Conservation (phyloP, 2,113 vertebrate genomes). For the Leucoraja erinaceus region DNA sequence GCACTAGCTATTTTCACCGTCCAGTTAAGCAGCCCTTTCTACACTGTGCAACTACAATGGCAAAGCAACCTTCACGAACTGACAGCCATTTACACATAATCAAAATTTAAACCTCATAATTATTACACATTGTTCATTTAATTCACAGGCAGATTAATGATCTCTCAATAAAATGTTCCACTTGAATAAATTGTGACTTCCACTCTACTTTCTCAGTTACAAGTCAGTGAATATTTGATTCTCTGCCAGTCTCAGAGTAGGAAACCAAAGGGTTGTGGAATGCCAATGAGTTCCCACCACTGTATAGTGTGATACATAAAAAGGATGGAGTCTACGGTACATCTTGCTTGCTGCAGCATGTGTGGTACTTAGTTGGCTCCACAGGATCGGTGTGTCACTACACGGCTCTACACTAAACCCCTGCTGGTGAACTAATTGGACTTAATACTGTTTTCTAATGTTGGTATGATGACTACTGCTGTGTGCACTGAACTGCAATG, state of each 20-base stretch:
- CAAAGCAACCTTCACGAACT: neutral
- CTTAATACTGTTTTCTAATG: conserved; percentile 27
- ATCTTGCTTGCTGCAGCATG: neutral
- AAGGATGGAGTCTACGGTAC: neutral
- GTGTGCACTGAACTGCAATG: conserved; percentile 27
- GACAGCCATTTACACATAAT: neutral
- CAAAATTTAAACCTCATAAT: neutral
- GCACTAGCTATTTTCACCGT: neutral
- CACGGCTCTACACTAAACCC: conserved; percentile 27
- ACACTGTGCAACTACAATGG: neutral
- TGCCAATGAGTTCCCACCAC: neutral
- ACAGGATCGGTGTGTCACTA: neutral
- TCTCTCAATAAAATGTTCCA: neutral
- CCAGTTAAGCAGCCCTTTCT: neutral
- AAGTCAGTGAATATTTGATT: conserved; percentile 5
- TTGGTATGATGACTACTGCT: conserved; percentile 16
- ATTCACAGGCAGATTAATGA: neutral
- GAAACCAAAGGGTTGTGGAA: neutral
- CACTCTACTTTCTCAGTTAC: neutral
- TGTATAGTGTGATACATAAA: neutral
- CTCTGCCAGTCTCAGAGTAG: neutral
- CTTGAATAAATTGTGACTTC: neutral
- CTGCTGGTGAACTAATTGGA: conserved; percentile 31
- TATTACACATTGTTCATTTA: neutral
- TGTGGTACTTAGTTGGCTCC: conserved; percentile 2